Evolutionary conservation across 2,113 vertebrate genomes (phyloP).

Genomic region (Ailurus styani): DNA sequence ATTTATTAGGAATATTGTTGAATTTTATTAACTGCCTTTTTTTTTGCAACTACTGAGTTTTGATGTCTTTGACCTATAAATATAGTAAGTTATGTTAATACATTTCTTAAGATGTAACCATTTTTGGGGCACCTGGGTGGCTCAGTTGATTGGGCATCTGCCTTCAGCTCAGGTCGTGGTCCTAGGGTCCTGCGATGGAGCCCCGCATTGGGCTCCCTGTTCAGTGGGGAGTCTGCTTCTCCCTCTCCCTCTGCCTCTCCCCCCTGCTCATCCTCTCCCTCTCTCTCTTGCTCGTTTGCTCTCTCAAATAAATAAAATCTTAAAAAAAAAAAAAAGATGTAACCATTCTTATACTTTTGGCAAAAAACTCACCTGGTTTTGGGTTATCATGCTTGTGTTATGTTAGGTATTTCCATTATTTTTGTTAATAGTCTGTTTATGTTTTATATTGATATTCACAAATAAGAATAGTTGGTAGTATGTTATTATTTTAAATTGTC

Average conservation of each 20-base stretch:
- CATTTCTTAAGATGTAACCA: not conserved
- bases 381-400: conserved; percentile 4
- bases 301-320: no score
- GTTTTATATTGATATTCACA: not conserved
- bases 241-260: no score
- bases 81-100: not conserved
- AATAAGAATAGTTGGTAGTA: not conserved
- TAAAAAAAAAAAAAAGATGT: not conserved
- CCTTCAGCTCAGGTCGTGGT: no score
- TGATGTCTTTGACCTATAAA: not conserved
- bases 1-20: conserved; percentile 4
- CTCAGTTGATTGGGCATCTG: no score
- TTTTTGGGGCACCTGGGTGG: not conserved
- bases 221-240: no score
- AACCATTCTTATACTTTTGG: not conserved
- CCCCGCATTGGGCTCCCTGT: no score
- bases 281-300: no score
- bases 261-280: no score
- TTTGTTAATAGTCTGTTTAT: not conserved
- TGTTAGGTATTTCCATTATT: not conserved
- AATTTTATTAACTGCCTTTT: not conserved
- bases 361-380: not conserved
- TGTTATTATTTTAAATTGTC: not conserved
- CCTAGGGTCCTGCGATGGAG: no score
- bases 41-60: not conserved